Evolutionary conservation across 2,888 invertebrate genomes (phyloP), one percentile per base, ranked within the genome.

Genomic region (Pammene fasciana): DNA sequence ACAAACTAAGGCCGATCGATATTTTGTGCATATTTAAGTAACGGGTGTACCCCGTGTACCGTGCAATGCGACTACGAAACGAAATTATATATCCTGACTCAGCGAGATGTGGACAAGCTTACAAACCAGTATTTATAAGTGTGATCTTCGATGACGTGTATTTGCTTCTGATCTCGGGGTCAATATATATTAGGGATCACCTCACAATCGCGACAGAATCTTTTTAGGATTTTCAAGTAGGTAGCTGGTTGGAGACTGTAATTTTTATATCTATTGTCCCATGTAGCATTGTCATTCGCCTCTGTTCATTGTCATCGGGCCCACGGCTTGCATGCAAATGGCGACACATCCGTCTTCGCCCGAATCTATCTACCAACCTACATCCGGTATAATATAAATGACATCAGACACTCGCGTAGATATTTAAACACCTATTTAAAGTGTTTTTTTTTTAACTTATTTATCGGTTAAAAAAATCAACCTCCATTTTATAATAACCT

Each of bases 271-370:
- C 26, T 34, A 46, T 36, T 14, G 61, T 59, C 43, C 50, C 70
- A 50, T 45, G 54, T 46, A 45, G 41, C 60, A 65, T 70, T 70
- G 70, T 70, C 54, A 65, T 70, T 60, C 65, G 54, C 55, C 52
- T 46, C 41, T 55, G 70, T 65, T 70, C 70, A 52, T 77, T 79
- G 81, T 81, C 77, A 76, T 71, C 75, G 78, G 71, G 78, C 74
- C 76, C 83, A 78, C 83, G 84, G 78, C 82, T 62, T 77, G 91
- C 86, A 92, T 91, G 86, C 86, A 87, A 90, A 91, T 89, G 85
- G 78, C 76, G 73, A 76, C 76, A 86, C 89, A 90, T 92, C 91
- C 91, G 90, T 82, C 85, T 82, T 77, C 83, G 78, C 83, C 84
- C 84, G 79, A 89, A 88, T 86, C 83, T 83, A 80, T 74, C 75